Percentiles rank a stretch among this genome's conserved stretches.
Evolutionary conservation across 1,140 invertebrate species (phyloP).

Genomic region (Aphelenchoides fujianensis): DNA sequence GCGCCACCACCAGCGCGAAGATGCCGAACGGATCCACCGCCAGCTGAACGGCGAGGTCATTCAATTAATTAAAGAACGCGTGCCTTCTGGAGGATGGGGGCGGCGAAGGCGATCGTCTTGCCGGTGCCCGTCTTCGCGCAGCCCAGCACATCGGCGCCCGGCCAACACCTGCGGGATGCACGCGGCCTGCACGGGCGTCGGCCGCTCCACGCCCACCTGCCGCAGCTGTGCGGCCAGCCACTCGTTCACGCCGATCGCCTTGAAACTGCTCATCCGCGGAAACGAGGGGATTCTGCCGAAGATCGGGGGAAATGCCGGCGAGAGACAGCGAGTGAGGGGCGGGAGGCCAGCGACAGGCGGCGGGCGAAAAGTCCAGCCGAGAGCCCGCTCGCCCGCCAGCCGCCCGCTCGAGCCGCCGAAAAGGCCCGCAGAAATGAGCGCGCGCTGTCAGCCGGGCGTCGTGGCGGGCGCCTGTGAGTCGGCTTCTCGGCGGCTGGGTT

Average conservation of each 20-base stretch:
- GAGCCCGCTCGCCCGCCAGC: no score
- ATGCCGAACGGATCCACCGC: conserved; percentile 49
- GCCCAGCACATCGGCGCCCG: conserved; percentile 53
- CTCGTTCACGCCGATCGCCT: conserved; percentile 3
- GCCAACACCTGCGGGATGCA: conserved; percentile 54
- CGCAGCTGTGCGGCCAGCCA: not conserved
- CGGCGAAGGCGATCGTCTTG: conserved; percentile 59
- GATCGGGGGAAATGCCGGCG: no score
- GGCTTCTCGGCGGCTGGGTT: no score
- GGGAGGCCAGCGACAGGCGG: no score
- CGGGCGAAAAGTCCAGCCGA: no score
- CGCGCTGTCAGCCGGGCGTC: no score
- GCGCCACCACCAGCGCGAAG: conserved; percentile 55
- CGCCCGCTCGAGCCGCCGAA: no score
- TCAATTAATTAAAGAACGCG: not conserved
- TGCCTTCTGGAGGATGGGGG: conserved; percentile 57
- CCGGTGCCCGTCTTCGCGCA: conserved; percentile 60
- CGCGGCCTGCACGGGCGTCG: conserved; percentile 43
- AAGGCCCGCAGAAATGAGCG: no score
- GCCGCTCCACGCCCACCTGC: not conserved
- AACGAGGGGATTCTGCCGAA: no score
- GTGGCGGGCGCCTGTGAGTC: no score
- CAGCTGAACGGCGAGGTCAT: conserved; percentile 23
- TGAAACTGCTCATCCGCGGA: conserved; percentile 2
- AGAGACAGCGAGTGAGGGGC: no score